These are phyloP conservation scores for Phasia obesa DNA, from an alignment of 2,888 invertebrate genomes.

Conservation along the genomic window DNA sequence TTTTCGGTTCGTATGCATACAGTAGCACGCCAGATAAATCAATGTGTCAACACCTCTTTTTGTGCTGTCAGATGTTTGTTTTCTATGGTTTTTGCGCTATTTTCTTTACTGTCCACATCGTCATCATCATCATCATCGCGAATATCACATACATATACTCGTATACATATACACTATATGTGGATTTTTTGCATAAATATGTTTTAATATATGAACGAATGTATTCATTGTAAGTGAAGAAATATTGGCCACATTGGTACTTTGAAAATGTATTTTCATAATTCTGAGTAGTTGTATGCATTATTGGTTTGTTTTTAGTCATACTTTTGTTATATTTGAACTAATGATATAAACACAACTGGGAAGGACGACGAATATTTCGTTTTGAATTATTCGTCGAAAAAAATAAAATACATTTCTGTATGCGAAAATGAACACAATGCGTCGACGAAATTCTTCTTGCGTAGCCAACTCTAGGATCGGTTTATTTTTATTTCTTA, in stretches of 20 bases:
- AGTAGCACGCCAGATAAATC: slow-evolving; percentile 81
- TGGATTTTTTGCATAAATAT: no score
- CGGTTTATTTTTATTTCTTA: no score
- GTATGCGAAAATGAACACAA: no score
- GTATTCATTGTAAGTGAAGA: slow-evolving; percentile 32
- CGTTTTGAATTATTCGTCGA: no score
- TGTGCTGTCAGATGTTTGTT: slow-evolving; percentile 80
- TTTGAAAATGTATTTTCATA: slow-evolving; percentile 5
- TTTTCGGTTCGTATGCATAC: slow-evolving; percentile 69
- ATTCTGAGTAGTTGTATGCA: no score
- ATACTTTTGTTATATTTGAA: no score
- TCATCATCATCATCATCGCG: slow-evolving; percentile 53
- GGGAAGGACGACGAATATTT: no score
- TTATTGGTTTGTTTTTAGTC: no score
- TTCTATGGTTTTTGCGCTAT: slow-evolving; percentile 81
- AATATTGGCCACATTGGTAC: slow-evolving; percentile 29
- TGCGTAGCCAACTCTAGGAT: no score
- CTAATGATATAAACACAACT: no score
- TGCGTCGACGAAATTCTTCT: no score
- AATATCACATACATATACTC: slow-evolving; percentile 25
- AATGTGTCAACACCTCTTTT: slow-evolving; percentile 83
- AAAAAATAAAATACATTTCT: no score
- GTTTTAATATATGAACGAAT: not conserved
- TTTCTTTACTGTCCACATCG: slow-evolving; percentile 75
- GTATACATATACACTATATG: not conserved